Evolutionary conservation across 2,888 invertebrate genomes (phyloP), one percentile per base, ranked within the genome.

Genomic region (Rhodophaea formosa): DNA sequence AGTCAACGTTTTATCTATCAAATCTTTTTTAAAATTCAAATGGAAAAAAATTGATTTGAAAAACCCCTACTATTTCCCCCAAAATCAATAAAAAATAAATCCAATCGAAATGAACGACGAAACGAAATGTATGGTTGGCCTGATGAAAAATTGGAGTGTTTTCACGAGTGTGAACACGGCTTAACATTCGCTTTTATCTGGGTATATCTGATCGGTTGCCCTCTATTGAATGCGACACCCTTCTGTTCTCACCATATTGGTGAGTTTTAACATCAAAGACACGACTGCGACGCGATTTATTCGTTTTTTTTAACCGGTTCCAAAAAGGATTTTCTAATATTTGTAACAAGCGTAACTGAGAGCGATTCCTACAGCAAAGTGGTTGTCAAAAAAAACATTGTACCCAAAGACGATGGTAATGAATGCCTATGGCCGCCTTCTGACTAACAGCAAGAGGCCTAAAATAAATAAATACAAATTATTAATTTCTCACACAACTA

Each of bases 161-260:
- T 74, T 70, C 67, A 67, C 66, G 64, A 68, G 60, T 64, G 65
- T 67, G 56, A 58, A 58, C 66, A 72, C 62, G 66, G 64, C 61
- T 70, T 71, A 63, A 63, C 65, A 59, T 69, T 62, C 71, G 69
- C 69, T 72, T 76, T 73, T 73, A 73, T 74, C 72, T 76, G 64
- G 59, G 70, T 68, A 66, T 68, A 66, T 66, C 64, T 69, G 74
- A 79, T 77, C 75, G 71, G 71, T 74, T 74, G 66, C 71, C 53
- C 58, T 72, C 62, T 72, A 74, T 77, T 72, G 74, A 67, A 66
- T 55, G 52, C 57, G 62, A 71, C 75, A 73, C 75, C 72, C 68
- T 68, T 66, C 63, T 72, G 69, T 71, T 71, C 69, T 66, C 68
- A 64, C 62, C 62, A 61, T 63, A 56, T 56, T 35, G 51, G 39